A percentile compares a stretch with the other conserved stretches of the same genome.
phyloP scores from a whole-genome alignment of 2,113 vertebrate genomes.

The Collichthys lucidus region DNA sequence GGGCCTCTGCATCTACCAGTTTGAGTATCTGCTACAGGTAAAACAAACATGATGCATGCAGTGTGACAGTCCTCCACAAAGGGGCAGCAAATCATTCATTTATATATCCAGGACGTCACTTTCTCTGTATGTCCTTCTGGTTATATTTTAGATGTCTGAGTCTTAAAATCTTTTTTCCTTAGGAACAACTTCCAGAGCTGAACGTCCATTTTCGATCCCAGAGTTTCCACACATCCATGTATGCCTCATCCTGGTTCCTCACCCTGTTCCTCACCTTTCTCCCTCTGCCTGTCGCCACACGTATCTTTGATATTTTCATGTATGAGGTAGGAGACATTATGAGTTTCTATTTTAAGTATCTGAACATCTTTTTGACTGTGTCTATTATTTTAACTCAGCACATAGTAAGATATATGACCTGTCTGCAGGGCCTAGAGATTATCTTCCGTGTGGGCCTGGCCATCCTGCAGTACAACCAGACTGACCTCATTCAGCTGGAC shows the following conservation, averaged over 20 bases:
- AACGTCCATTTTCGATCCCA: constrained; percentile 96
- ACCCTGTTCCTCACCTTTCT: constrained; percentile 97
- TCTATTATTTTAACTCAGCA: not conserved
- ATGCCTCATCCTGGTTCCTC: constrained; percentile 97
- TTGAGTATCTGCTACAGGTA: constrained; percentile 96
- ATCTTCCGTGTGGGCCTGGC: constrained; percentile 96
- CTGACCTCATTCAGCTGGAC: constrained; percentile 95
- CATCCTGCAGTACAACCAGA: constrained; percentile 95
- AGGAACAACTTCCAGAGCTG: constrained; percentile 96
- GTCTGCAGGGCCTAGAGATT: constrained; percentile 91
- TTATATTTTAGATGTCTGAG: not conserved
- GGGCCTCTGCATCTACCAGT: constrained; percentile 98
- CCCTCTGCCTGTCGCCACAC: constrained; percentile 92
- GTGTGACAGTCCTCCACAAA: constrained; percentile 61
- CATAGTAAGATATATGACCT: not conserved
- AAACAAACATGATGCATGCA: constrained; percentile 30
- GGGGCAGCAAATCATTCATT: constrained; percentile 64
- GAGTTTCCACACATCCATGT: constrained; percentile 98
- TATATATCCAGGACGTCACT: not conserved
- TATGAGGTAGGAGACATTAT: constrained; percentile 89
- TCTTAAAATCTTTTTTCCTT: constrained; percentile 13
- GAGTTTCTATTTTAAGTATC: not conserved
- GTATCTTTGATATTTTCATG: constrained; percentile 98
- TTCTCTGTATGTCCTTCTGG: not conserved
- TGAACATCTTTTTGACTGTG: not conserved